Conservation (phyloP, 2,113 vertebrate species). For the Vanacampus margaritifer region DNA sequence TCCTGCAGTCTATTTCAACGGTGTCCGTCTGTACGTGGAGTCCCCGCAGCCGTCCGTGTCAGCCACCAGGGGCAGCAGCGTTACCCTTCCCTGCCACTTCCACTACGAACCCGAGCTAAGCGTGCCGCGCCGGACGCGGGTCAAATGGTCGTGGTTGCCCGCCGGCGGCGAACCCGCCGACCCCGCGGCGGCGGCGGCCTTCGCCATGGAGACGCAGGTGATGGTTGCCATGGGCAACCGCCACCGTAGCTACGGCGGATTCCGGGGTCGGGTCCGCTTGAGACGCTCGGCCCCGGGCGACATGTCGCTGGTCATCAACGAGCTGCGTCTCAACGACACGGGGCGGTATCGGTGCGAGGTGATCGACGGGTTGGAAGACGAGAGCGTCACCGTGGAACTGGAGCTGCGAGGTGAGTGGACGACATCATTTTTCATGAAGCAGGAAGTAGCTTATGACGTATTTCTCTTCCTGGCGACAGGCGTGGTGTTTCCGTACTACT, state of each 20-base stretch:
- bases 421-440: no score
- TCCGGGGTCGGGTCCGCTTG: slow-evolving; percentile 77
- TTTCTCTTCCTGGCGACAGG: slow-evolving; percentile 60
- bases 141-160: slow-evolving; percentile 89
- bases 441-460: no score
- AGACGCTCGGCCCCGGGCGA: slow-evolving; percentile 50
- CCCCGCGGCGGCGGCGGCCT: slow-evolving; percentile 35
- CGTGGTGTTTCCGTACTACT: slow-evolving; percentile 89
- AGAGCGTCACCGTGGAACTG: slow-evolving; percentile 84
- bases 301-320: slow-evolving; percentile 78
- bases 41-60: slow-evolving; percentile 74
- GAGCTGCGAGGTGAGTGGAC: slow-evolving; percentile 76
- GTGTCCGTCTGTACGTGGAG: slow-evolving; percentile 80
- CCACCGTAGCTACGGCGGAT: slow-evolving; percentile 80
- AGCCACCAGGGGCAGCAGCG: slow-evolving; percentile 76
- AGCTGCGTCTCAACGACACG: slow-evolving; percentile 77
- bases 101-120: slow-evolving; percentile 71
- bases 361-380: slow-evolving; percentile 89
- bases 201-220: slow-evolving; percentile 76
- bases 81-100: slow-evolving; percentile 84
- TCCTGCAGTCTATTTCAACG: slow-evolving; percentile 71
- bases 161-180: slow-evolving; percentile 21
- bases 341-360: slow-evolving; percentile 91
- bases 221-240: slow-evolving; percentile 82
- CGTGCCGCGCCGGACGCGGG: slow-evolving; percentile 71